Base-by-base conservation (phyloP, 64 coral and sea anemone species). In the Montipora cactus region DNA sequence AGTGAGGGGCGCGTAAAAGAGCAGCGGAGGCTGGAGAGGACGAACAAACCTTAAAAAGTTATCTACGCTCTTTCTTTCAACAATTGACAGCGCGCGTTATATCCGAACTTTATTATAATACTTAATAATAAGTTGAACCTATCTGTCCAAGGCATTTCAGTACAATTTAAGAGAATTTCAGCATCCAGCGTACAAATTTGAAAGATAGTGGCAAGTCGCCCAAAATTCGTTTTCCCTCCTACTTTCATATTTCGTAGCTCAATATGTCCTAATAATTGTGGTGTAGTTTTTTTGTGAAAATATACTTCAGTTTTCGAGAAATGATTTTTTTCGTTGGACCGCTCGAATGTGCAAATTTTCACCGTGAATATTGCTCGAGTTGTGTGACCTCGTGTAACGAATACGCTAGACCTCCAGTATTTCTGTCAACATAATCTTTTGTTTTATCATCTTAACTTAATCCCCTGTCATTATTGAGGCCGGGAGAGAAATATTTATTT, bases 11-110 rank as follows among this genome's bases (percentile, higher is more conserved):
- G 18, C 67, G 81, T 28, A 72, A 75, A 81, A 88, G 62, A 22
- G 97, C 94, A 7, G 78, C 91, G 10, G 25, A 91, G 22, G 87
- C 89, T 37, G 97, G 97, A 9, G 91, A 94, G 80, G 77, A 91
- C 19, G 15, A 81, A 7, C 52, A 7, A 5, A 7, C 9, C 52
- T 23, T 23, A 23, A 23, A 5, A 55, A 55, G 22, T 23, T 23
- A 23, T 23, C 22, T 23, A 23, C 22, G 22, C 22, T n/a, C n/a
- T n/a, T n/a, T 0, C 22, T 23, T 23, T 23, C 22, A 23, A 23
- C 22, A 23, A 23, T 0, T 23, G 22, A 23, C 22, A 23, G 22
- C 22, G 22, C 22, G 22, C 22, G 22, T 23, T 23, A 23, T 23
- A 23, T 23, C 22, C 22, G 22, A 23, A 23, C 22, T 23, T 23